These are phyloP conservation scores for Philereme transversata DNA, from an alignment of 2,888 invertebrate species.

Conservation along the genomic window DNA sequence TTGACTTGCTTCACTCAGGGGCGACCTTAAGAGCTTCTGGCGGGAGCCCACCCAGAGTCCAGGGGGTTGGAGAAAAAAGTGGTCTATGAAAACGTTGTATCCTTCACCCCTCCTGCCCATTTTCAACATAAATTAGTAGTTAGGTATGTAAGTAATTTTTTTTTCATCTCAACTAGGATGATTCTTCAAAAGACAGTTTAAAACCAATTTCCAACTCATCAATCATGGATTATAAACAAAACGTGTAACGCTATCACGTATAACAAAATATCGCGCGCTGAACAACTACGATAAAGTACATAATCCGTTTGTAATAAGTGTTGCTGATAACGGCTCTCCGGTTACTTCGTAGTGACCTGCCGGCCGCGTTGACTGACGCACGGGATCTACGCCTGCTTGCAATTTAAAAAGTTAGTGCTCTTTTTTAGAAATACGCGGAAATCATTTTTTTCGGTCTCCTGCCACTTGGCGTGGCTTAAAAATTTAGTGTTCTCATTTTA, in stretches of 20 bases:
- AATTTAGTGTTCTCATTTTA: too few relatives aligned
- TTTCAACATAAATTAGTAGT: too few relatives aligned
- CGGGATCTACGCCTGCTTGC: conserved; percentile 33
- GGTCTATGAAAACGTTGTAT: too few relatives aligned
- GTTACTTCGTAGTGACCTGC: conserved; percentile 56
- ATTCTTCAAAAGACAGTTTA: conserved; percentile 5
- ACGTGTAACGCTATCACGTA: conserved; percentile 49
- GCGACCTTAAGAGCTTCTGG: too few relatives aligned
- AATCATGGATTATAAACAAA: conserved; percentile 50
- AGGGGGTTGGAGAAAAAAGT: too few relatives aligned
- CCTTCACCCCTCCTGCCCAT: too few relatives aligned
- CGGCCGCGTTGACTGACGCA: conserved; percentile 43
- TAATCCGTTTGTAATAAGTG: conserved; percentile 63
- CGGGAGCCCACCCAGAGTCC: too few relatives aligned
- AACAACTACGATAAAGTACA: conserved; percentile 65
- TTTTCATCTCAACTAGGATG: background rate
- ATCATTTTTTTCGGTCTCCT: too few relatives aligned
- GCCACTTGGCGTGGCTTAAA: too few relatives aligned
- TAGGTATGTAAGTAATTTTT: background rate
- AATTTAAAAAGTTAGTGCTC: conserved; percentile 41
- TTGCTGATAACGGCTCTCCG: conserved; percentile 34
- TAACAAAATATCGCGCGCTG: conserved; percentile 57
- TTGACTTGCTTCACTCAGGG: too few relatives aligned
- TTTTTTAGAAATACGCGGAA: conserved; percentile 13
- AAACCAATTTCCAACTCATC: conserved; percentile 41